Percentiles rank a stretch among this genome's conserved stretches.
These are phyloP conservation scores for Ametastegia equiseti DNA, from an alignment of 2,888 invertebrate species.

Conservation along the genomic window DNA sequence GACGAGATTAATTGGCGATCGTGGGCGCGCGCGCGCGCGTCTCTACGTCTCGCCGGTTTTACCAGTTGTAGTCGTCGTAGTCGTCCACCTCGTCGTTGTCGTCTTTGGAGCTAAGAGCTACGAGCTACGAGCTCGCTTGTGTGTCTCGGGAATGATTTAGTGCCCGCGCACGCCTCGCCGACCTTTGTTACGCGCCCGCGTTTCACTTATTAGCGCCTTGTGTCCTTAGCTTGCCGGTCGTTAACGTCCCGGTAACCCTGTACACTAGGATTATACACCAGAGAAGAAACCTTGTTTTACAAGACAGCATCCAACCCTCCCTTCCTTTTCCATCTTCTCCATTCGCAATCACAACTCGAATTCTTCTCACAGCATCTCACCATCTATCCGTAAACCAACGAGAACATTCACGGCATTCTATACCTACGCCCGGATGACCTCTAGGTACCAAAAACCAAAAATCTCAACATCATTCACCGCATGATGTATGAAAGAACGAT, in stretches of 20 bases:
- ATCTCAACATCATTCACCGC: slow-evolving; percentile 17
- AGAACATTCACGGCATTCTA: neutral
- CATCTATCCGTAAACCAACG: neutral
- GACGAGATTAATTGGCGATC: slow-evolving; percentile 72
- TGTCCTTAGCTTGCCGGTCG: slow-evolving; percentile 44
- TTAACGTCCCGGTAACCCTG: slow-evolving; percentile 34
- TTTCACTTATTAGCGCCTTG: slow-evolving; percentile 47
- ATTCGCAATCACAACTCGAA: neutral
- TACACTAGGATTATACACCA: neutral
- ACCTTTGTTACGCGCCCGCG: slow-evolving; percentile 47
- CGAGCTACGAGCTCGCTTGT: neutral
- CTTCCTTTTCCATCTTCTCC: neutral
- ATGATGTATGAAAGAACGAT: slow-evolving; percentile 24
- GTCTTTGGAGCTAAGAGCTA: no score
- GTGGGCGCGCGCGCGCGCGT: slow-evolving; percentile 60
- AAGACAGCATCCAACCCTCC: neutral
- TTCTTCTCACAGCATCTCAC: neutral
- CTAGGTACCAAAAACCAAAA: neutral
- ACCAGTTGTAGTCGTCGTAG: no score
- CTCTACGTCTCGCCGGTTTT: slow-evolving; percentile 38
- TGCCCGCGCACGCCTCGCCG: slow-evolving; percentile 46
- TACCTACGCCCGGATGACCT: neutral
- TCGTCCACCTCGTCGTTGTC: no score
- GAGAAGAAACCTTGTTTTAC: slow-evolving; percentile 1
- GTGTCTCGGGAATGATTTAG: slow-evolving; percentile 44